Evolutionary conservation across 2,888 invertebrate genomes (phyloP).

Genomic region (Torymus auratus): DNA sequence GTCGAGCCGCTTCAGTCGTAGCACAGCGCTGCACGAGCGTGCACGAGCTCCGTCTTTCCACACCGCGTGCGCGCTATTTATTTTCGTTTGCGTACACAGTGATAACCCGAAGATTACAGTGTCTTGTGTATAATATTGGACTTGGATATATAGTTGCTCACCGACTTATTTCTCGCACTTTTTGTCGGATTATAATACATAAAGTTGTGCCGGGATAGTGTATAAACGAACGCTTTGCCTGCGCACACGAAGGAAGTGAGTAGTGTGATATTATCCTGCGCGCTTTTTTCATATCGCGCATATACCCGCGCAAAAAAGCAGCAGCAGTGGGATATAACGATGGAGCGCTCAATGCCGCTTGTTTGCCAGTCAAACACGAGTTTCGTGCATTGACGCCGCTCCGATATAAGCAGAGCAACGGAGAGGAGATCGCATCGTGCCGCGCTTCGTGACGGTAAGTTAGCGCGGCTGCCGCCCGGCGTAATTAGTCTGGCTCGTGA

Average conservation of each 20-base stretch:
- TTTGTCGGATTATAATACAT: too few species aligned
- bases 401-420: background rate
- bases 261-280: background rate
- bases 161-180: too few species aligned
- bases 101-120: background rate
- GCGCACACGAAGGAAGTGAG: background rate
- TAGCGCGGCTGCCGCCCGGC: background rate
- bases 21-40: constrained; percentile 66
- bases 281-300: background rate
- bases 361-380: constrained; percentile 69
- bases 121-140: background rate
- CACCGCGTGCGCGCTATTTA: too few species aligned
- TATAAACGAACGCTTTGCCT: background rate
- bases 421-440: background rate
- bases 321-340: too few species aligned
- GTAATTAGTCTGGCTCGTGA: constrained; percentile 12
- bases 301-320: background rate
- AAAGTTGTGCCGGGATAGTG: too few species aligned
- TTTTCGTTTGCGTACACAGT: too few species aligned
- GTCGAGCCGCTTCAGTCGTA: constrained; percentile 63
- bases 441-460: constrained; percentile 16
- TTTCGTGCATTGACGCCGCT: constrained; percentile 67
- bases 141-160: too few species aligned
- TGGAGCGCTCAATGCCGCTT: constrained; percentile 64
- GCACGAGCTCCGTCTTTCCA: constrained; percentile 36